phyloP scores from a whole-genome alignment of 2,797 vertebrate genomes.

The Heteromormyrus szaboi region DNA sequence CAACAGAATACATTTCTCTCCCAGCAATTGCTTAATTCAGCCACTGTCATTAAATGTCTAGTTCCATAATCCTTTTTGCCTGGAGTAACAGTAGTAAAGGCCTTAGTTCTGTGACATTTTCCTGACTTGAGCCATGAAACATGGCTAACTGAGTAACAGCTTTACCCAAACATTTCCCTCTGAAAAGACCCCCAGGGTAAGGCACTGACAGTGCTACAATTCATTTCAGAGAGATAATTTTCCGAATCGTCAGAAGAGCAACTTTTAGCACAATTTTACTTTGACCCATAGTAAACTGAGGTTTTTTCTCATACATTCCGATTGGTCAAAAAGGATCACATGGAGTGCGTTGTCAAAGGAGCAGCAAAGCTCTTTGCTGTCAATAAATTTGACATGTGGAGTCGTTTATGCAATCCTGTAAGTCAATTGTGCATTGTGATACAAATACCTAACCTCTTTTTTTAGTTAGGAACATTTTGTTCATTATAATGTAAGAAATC shows the following conservation, averaged over 20 bases:
- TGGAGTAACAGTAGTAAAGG: background rate
- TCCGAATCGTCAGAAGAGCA: background rate
- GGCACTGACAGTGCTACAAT: background rate
- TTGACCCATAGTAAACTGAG: background rate
- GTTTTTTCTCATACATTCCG: background rate
- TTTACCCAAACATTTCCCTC: background rate
- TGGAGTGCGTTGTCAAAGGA: background rate
- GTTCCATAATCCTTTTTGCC: background rate
- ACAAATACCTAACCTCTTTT: background rate
- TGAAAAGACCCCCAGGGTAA: background rate
- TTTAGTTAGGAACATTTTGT: background rate
- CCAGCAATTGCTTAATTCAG: constrained; percentile 3
- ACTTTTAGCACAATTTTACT: background rate
- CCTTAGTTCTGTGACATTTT: background rate
- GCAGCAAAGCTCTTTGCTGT: background rate
- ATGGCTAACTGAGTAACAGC: background rate
- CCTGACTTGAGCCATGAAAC: background rate
- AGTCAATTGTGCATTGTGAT: background rate
- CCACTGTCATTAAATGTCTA: background rate
- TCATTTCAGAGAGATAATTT: background rate
- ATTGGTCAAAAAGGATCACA: background rate
- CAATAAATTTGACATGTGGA: background rate
- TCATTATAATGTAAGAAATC: background rate
- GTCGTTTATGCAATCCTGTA: background rate
- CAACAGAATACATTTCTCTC: background rate